Evolutionary conservation across 2,113 vertebrate genomes (phyloP).

Genomic region (Gambusia holbrooki): DNA sequence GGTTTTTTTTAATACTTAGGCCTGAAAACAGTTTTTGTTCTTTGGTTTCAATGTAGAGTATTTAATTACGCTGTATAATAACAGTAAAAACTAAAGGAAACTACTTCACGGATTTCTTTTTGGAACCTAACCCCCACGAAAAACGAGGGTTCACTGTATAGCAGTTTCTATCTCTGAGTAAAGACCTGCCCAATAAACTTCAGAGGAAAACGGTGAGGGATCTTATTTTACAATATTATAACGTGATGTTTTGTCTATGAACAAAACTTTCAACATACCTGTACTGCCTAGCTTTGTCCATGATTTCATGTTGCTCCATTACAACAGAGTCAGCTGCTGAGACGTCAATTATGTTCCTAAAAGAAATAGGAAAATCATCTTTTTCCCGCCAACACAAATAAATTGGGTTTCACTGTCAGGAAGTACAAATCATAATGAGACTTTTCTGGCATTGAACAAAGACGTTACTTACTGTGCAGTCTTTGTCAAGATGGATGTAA

Average conservation of each 20-base stretch:
- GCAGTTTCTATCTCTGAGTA: no score
- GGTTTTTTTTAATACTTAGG: no score
- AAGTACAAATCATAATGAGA: background rate
- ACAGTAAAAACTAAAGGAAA: no score
- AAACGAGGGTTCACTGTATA: no score
- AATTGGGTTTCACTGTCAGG: background rate
- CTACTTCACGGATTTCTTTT: no score
- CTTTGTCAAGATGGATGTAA: slow-evolving; percentile 93
- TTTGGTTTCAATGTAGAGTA: no score
- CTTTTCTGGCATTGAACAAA: background rate
- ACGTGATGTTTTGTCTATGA: background rate
- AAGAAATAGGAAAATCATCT: slow-evolving; percentile 4
- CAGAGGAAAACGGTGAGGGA: background rate
- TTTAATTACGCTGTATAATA: no score
- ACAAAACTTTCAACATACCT: slow-evolving; percentile 76
- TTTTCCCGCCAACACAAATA: no score
- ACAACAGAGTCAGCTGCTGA: slow-evolving; percentile 94
- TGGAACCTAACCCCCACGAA: no score
- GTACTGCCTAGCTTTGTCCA: slow-evolving; percentile 96
- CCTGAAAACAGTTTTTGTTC: no score
- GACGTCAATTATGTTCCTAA: slow-evolving; percentile 96
- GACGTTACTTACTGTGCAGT: slow-evolving; percentile 87
- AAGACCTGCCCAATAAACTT: background rate
- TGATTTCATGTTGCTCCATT: slow-evolving; percentile 98
- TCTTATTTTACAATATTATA: background rate